Evolutionary conservation across 2,888 invertebrate species (phyloP), one percentile per base, ranked within the genome.

Genomic region (Empis stercorea): DNA sequence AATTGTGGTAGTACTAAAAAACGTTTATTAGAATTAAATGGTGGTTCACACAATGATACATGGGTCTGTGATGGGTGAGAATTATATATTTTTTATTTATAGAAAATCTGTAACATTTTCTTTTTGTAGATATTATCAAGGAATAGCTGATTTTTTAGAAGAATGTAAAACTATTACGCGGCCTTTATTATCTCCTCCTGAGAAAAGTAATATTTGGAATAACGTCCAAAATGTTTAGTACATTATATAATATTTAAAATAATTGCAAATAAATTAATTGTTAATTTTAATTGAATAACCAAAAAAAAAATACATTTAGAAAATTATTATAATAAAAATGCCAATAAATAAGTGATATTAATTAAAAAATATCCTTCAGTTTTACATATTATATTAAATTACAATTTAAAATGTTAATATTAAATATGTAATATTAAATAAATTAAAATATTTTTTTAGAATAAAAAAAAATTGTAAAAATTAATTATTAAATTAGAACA

Each of bases 1-100:
- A 71, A 77, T 41, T 91, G 89, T 62, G 78, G 79, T 30, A 84
- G 89, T 52, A 67, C 76, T 17, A 74, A 79, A 56, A 94, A 94
- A 70, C 80, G 84, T 54, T 68, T 94, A 40, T 70, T 83, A 17
- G 79, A 84, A 59, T 77, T 94, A 65, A 78, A 81, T 3, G 78
- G 80, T 16, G 95, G 95, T 2, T 87, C 88, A 1, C 95, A 96
- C 67, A 94, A 95, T 61, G 93, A 95, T 66, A 95, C 94, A 0
- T 95, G 94, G 94, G 84, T 84, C 50, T 81, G 86, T 57, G 78
- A 82, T 51, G 87, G 87, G 52, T 95, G 91, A 51, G 54, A 32
- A 17, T 39, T n/a, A n/a, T n/a, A n/a, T n/a, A n/a, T n/a, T n/a
- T n/a, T n/a, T n/a, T 30, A 11, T n/a, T 44, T n/a, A 34, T 27